Evolutionary conservation across 2,113 vertebrate genomes (phyloP).

Genomic region (Notiomystis cincta): DNA sequence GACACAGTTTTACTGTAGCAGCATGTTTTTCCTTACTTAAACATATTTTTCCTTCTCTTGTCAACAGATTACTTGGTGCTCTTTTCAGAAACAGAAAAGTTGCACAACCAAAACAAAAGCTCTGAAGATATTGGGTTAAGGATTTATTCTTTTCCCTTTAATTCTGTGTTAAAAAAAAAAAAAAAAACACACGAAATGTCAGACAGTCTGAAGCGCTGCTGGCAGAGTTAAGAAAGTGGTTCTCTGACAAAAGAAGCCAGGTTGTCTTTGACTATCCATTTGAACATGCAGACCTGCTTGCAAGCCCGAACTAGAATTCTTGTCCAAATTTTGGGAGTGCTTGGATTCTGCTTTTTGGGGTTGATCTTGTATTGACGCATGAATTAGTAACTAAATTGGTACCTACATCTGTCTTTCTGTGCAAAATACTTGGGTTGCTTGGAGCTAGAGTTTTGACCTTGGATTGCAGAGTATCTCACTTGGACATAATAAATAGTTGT

Average conservation of each 20-base stretch:
- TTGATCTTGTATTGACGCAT: background rate
- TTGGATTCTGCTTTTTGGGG: conserved; percentile 9
- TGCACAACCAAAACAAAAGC: conserved; percentile 62
- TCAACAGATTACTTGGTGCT: conserved; percentile 56
- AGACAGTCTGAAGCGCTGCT: conserved; percentile 64
- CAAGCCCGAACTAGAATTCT: conserved; percentile 22
- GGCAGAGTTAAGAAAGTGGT: conserved; percentile 59
- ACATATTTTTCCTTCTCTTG: conserved; percentile 54
- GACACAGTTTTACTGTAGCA: conserved; percentile 65
- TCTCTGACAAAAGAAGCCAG: conserved; percentile 59
- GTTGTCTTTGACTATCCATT: conserved; percentile 47
- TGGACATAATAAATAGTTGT: background rate
- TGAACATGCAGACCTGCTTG: conserved; percentile 23
- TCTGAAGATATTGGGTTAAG: conserved; percentile 56
- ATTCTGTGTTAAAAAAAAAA: background rate
- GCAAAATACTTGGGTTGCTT: background rate
- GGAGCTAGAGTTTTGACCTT: background rate
- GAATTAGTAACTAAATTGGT: background rate
- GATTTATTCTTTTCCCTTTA: conserved; percentile 6
- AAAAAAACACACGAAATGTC: conserved; percentile 36
- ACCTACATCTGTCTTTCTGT: background rate
- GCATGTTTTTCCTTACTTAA: conserved; percentile 69
- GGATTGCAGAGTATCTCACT: background rate
- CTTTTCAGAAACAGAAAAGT: conserved; percentile 54
- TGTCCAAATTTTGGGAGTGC: conserved; percentile 3